Percentiles rank a stretch among this genome's conserved stretches.
Conservation (phyloP, 2,888 invertebrate genomes). For the Mythimna ferrago region DNA sequence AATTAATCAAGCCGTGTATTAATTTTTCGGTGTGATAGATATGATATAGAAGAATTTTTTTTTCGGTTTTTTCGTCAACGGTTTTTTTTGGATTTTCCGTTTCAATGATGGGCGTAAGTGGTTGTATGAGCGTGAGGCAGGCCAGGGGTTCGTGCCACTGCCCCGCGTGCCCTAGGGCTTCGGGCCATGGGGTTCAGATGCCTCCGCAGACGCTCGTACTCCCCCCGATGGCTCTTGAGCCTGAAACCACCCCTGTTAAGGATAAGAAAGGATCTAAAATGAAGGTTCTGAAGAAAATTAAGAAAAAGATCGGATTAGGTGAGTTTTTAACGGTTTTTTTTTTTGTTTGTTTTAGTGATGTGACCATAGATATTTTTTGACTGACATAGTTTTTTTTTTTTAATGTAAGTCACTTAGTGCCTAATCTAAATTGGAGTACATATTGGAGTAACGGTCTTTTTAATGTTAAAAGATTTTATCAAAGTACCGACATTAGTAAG, state of each 20-base stretch:
- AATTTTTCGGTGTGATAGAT: slow-evolving; percentile 48
- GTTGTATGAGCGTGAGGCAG: slow-evolving; percentile 90
- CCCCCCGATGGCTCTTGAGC: slow-evolving; percentile 87
- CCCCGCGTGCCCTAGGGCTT: slow-evolving; percentile 87
- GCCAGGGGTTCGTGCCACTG: slow-evolving; percentile 90
- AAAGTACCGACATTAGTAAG: slow-evolving; percentile 9
- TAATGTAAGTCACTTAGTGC: not conserved
- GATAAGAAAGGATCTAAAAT: slow-evolving; percentile 92
- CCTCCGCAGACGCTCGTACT: slow-evolving; percentile 87
- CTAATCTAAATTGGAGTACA: not conserved
- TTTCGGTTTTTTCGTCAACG: slow-evolving; percentile 45
- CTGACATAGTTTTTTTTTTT: slow-evolving; percentile 28
- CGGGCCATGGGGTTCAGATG: slow-evolving; percentile 80
- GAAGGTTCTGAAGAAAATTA: slow-evolving; percentile 97
- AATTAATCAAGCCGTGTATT: slow-evolving; percentile 38
- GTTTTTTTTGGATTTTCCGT: slow-evolving; percentile 63
- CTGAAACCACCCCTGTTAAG: slow-evolving; percentile 86
- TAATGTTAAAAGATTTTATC: slow-evolving; percentile 27
- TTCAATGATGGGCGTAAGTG: slow-evolving; percentile 90
- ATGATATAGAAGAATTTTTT: slow-evolving; percentile 59
- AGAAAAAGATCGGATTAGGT: slow-evolving; percentile 97
- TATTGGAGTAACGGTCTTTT: slow-evolving; percentile 2
- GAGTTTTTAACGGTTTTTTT: slow-evolving; percentile 81
- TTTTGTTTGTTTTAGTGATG: slow-evolving; percentile 10
- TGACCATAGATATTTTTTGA: slow-evolving; percentile 10